phyloP scores from a whole-genome alignment of 92 coral and sea anemone genomes.

The Meandrina meandrites region DNA sequence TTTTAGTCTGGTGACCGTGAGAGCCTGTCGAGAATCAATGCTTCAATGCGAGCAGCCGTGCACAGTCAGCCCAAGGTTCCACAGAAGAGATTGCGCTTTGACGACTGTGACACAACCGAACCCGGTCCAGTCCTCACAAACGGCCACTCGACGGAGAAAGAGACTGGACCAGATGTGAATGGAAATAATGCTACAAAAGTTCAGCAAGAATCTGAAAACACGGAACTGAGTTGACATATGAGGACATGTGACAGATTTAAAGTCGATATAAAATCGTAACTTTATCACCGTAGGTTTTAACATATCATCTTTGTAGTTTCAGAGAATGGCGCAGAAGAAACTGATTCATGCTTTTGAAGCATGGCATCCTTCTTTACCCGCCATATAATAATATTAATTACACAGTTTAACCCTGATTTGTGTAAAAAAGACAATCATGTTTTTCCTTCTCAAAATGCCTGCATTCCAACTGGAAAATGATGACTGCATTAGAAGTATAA shows the following conservation, averaged over 20 bases:
- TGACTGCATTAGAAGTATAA: neutral
- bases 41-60: constrained; percentile 54
- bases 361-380: neutral
- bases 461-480: neutral
- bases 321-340: neutral
- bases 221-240: constrained; percentile 12
- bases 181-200: constrained; percentile 3
- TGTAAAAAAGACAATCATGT: neutral
- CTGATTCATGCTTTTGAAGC: neutral
- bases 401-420: neutral
- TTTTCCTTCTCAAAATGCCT: neutral
- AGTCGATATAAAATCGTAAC: neutral
- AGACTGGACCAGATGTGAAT: constrained; percentile 12
- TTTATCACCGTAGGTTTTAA: neutral
- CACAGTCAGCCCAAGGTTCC: constrained; percentile 40
- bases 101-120: constrained; percentile 32
- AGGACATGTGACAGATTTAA: neutral
- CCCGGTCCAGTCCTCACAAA: constrained; percentile 9
- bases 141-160: constrained; percentile 22
- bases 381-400: neutral
- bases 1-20: constrained; percentile 60
- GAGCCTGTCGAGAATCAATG: constrained; percentile 67
- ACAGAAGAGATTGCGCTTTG: constrained; percentile 60
- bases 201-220: neutral
- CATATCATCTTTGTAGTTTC: neutral